Evolutionary conservation across 2,888 invertebrate genomes (phyloP).

Genomic region (Gnatocerus cornutus): DNA sequence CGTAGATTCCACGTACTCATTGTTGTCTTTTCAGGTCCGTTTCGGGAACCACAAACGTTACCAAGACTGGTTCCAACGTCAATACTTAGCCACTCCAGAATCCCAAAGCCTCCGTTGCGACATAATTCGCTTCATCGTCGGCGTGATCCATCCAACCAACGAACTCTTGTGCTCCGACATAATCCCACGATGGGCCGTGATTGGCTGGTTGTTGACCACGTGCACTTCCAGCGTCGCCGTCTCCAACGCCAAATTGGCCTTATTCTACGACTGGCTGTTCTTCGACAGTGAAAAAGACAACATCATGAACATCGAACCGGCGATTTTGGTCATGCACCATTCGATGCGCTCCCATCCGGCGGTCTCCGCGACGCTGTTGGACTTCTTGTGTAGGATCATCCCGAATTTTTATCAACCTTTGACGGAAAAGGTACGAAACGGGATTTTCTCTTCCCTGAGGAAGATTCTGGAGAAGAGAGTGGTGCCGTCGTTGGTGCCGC

Average conservation of each 20-base stretch:
- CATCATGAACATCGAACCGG: slow-evolving; percentile 97
- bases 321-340: slow-evolving; percentile 94
- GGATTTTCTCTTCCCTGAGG: slow-evolving; percentile 86
- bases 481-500: slow-evolving; percentile 86
- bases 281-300: slow-evolving; percentile 93
- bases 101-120: slow-evolving; percentile 93
- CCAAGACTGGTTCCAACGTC: slow-evolving; percentile 95
- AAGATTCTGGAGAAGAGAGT: slow-evolving; percentile 95
- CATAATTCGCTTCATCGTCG: slow-evolving; percentile 94
- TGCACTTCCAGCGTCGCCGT: slow-evolving; percentile 92
- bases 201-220: slow-evolving; percentile 93
- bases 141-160: slow-evolving; percentile 95
- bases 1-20: slow-evolving; percentile 66
- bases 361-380: slow-evolving; percentile 90
- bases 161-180: slow-evolving; percentile 95
- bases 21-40: slow-evolving; percentile 65
- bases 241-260: slow-evolving; percentile 91
- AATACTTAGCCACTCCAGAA: slow-evolving; percentile 93
- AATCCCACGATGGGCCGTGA: slow-evolving; percentile 95
- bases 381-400: slow-evolving; percentile 94
- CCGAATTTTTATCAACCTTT: slow-evolving; percentile 88
- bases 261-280: slow-evolving; percentile 96
- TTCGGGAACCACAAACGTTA: slow-evolving; percentile 93
- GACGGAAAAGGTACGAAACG: slow-evolving; percentile 85
- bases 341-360: slow-evolving; percentile 94